Evolutionary conservation across 2,113 vertebrate species (phyloP).

Genomic region (Cephalopterus ornatus): DNA sequence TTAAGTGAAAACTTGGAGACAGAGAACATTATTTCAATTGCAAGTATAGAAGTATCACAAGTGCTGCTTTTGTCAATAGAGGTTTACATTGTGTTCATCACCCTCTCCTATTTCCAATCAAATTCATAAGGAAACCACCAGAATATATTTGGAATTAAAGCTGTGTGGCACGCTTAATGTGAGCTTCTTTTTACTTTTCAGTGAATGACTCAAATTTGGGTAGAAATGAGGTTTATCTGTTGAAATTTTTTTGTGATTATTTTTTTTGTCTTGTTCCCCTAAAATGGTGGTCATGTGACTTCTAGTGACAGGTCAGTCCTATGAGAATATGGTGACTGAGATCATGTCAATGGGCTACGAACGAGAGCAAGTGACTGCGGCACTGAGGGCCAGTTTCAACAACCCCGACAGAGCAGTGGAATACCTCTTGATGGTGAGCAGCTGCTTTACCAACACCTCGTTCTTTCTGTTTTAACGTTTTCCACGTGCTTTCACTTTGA

Average conservation of each 20-base stretch:
- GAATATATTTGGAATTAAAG: not conserved
- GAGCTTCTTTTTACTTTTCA: not conserved
- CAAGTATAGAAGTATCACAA: not conserved
- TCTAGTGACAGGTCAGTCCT: conserved; percentile 91
- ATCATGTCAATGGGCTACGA: conserved; percentile 99
- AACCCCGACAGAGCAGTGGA: conserved; percentile 96
- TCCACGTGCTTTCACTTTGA: not conserved
- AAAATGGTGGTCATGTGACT: not conserved
- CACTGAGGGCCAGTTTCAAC: conserved; percentile 94
- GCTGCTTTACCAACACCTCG: not conserved
- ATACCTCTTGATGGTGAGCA: conserved; percentile 91
- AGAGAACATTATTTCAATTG: not conserved
- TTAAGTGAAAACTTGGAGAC: not conserved
- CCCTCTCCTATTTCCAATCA: not conserved
- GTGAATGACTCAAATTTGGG: not conserved
- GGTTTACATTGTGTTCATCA: not conserved
- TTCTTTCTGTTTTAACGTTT: not conserved
- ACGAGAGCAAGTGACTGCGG: conserved; percentile 89
- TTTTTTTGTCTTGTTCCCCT: not conserved
- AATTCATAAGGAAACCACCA: not conserved
- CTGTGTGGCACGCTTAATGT: not conserved
- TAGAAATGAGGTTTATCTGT: not conserved
- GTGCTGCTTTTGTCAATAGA: not conserved
- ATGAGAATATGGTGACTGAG: conserved; percentile 96
- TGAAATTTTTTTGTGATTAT: not conserved